These are phyloP conservation scores for Drosophila imparisetae DNA, from an alignment of 2,888 invertebrate genomes.

Conservation along the genomic window DNA sequence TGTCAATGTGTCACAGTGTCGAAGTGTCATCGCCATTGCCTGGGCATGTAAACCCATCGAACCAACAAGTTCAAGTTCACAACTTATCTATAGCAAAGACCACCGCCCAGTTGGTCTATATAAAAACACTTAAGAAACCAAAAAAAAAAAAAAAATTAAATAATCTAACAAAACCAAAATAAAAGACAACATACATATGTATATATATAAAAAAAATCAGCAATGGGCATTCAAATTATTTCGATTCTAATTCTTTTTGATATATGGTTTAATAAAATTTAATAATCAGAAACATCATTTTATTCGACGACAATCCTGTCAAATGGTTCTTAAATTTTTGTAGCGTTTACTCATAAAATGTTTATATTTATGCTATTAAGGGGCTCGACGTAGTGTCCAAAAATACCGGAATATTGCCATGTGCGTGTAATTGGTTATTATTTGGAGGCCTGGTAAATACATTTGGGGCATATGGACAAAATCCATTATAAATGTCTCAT, in stretches of 20 bases:
- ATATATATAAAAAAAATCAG: conserved; percentile 5
- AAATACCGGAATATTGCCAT: conserved; percentile 23
- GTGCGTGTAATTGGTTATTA: conserved; percentile 25
- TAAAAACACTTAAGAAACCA: conserved; percentile 7
- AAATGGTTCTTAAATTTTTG: conserved; percentile 9
- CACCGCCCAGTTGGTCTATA: conserved; percentile 25
- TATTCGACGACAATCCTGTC: conserved; percentile 6
- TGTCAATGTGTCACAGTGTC: conserved; percentile 66
- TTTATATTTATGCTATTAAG: conserved; percentile 26
- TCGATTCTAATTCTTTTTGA: conserved; percentile 61
- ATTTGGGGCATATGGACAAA: conserved; percentile 20
- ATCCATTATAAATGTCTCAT: conserved; percentile 26
- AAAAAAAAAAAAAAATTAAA: conserved; percentile 5
- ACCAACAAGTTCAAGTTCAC: conserved; percentile 71
- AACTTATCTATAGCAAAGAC: conserved; percentile 4
- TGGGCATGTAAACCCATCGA: conserved; percentile 48
- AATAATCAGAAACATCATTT: conserved; percentile 34
- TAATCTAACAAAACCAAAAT: neutral
- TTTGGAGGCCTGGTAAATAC: conserved; percentile 14
- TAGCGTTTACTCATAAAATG: conserved; percentile 20
- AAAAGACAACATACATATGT: conserved; percentile 3
- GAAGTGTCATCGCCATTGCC: conserved; percentile 28
- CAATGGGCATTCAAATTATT: conserved; percentile 29
- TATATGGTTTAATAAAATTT: conserved; percentile 69
- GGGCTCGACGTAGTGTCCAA: conserved; percentile 26